A percentile compares a stretch with the other conserved stretches of the same genome.
Conservation (phyloP, 2,888 invertebrate genomes). For the Drosophila merina region DNA sequence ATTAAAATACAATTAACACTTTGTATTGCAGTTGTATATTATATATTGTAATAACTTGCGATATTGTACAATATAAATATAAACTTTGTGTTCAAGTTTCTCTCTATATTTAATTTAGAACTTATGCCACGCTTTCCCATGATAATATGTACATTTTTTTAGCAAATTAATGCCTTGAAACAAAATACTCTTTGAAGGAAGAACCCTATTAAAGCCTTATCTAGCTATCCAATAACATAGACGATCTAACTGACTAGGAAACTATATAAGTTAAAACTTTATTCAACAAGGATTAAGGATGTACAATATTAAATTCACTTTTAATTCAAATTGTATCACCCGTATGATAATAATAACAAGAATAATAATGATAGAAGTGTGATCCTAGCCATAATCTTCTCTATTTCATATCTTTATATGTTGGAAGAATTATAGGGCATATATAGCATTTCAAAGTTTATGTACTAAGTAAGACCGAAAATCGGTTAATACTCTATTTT, state of each 20-base stretch:
- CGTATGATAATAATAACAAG: slow-evolving; percentile 12
- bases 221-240: slow-evolving; percentile 4
- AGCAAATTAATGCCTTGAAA: background rate
- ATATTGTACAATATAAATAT: slow-evolving; percentile 20
- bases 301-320: background rate
- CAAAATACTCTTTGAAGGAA: slow-evolving; percentile 20
- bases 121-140: slow-evolving; percentile 70
- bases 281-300: background rate
- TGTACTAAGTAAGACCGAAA: slow-evolving; percentile 16
- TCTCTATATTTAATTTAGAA: slow-evolving; percentile 68
- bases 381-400: background rate
- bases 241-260: slow-evolving; percentile 1
- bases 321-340: slow-evolving; percentile 29
- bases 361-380: slow-evolving; percentile 4
- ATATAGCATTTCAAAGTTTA: slow-evolving; percentile 2
- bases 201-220: slow-evolving; percentile 17
- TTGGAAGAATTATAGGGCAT: slow-evolving; percentile 12
- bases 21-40: slow-evolving; percentile 32
- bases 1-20: slow-evolving; percentile 38
- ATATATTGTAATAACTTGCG: slow-evolving; percentile 2
- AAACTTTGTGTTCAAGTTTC: slow-evolving; percentile 15
- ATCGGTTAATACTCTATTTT: slow-evolving; percentile 37
- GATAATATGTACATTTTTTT: slow-evolving; percentile 37
- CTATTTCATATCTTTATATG: background rate
- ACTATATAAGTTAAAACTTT: background rate